Evolutionary conservation across 2,888 invertebrate genomes (phyloP), one percentile per base, ranked within the genome.

Genomic region (Phragmatobia fuliginosa): DNA sequence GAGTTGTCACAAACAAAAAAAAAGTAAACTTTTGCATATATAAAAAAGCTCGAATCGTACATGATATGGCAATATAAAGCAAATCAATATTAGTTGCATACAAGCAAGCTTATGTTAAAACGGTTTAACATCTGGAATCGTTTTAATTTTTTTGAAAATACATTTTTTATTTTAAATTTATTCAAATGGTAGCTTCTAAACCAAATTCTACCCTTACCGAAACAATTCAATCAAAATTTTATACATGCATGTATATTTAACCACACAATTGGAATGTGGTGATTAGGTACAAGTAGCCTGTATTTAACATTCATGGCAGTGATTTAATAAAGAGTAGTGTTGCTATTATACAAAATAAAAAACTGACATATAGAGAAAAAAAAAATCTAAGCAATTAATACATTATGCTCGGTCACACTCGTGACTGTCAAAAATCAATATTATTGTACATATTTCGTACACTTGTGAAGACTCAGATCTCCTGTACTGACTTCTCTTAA

Each of bases 231-330:
- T 73, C 75, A 75, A 78, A 74, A 21, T 45, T 52, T 68, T 73
- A 76, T 74, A 56, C 75, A 76, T 69, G 73, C 64, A 75, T 70
- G 67, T 67, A 77, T 71, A 70, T 72, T 72, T 71, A 71, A 80
- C 76, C 78, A 82, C 87, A 85, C 85, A 72, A 86, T 78, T 85
- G 91, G 91, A 91, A 91, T 91, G 91, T 85, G 89, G 88, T 73
- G 70, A 77, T 75, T 68, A 90, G 88, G 87, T 88, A 87, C 88
- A 73, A 80, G 85, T 87, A 85, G 89, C 86, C 68, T 70, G 60
- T 74, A 71, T 73, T 75, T 77, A 61, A 67, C 66, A 59, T 60
- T 68, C 62, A 67, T 68, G 83, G 84, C 83, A 82, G 83, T 83
- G 78, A 74, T 65, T 61, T 60, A 33, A 31, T 56, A 6, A 25